phyloP scores from a whole-genome alignment of 2,888 invertebrate genomes.

The Clivina fossor region DNA sequence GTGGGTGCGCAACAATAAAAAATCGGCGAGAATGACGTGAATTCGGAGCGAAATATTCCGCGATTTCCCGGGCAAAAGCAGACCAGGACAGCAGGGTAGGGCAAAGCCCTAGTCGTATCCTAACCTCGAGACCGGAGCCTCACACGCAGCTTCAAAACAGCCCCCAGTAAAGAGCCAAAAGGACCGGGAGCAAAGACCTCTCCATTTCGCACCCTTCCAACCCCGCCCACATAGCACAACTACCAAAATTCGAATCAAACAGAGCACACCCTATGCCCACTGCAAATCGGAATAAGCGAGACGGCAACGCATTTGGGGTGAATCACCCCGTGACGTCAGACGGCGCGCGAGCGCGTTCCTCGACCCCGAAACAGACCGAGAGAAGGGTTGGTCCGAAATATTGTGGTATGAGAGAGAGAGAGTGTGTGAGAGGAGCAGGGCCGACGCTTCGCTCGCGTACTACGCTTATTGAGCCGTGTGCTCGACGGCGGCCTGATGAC shows the following conservation, averaged over 20 bases:
- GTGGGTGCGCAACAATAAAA: background rate
- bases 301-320: conserved; percentile 34
- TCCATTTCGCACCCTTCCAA: too few species aligned
- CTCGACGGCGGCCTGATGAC: conserved; percentile 47
- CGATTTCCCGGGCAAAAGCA: conserved; percentile 3
- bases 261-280: background rate
- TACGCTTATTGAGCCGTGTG: conserved; percentile 4
- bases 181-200: conserved; percentile 12
- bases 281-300: conserved; percentile 1
- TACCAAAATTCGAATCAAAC: background rate
- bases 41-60: background rate
- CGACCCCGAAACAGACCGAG: conserved; percentile 33
- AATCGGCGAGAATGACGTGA: background rate
- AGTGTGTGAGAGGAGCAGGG: conserved; percentile 3
- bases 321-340: conserved; percentile 37
- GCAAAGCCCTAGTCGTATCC: conserved; percentile 3
- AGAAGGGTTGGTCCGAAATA: background rate
- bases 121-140: too few species aligned
- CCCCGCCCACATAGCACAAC: background rate
- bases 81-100: conserved; percentile 1
- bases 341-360: conserved; percentile 1
- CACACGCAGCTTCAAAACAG: too few species aligned
- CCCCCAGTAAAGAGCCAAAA: background rate
- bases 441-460: background rate
- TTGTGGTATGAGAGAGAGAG: background rate